These are phyloP conservation scores for Pyrochroa serraticornis DNA, from an alignment of 2,888 invertebrate genomes.

Conservation along the genomic window DNA sequence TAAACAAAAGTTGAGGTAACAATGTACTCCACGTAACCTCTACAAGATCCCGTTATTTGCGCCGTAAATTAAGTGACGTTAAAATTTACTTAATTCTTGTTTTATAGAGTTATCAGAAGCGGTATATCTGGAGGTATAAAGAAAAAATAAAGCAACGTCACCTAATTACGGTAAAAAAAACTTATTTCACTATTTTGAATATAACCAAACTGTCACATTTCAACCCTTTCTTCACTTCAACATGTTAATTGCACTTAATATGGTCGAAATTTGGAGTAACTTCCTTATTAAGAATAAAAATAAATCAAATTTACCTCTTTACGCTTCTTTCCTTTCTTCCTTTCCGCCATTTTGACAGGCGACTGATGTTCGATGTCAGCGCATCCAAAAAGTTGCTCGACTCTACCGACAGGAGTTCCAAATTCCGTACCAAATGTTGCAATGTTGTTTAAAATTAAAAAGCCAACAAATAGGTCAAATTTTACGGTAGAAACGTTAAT, in stretches of 20 bases:
- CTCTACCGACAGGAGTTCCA: constrained; percentile 5
- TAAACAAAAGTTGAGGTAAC: too few species aligned
- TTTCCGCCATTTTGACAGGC: constrained; percentile 64
- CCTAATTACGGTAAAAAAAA: constrained; percentile 20
- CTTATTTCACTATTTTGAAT: too few species aligned
- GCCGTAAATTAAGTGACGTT: background rate
- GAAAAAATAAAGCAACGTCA: constrained; percentile 29
- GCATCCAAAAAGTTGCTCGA: constrained; percentile 25
- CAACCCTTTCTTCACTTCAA: background rate
- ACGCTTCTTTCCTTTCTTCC: constrained; percentile 68
- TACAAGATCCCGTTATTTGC: too few species aligned
- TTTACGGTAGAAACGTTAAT: too few species aligned
- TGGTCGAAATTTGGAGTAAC: background rate
- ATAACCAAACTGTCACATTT: too few species aligned
- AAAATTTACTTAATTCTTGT: background rate
- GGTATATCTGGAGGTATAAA: background rate
- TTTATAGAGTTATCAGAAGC: background rate
- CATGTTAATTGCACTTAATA: constrained; percentile 1
- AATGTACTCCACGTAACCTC: too few species aligned
- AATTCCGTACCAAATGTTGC: constrained; percentile 8
- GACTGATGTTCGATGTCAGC: constrained; percentile 27
- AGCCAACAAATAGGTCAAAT: too few species aligned
- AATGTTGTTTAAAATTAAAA: too few species aligned
- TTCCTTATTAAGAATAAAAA: background rate
- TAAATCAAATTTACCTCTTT: constrained; percentile 62